These are phyloP conservation scores for Gibbula magus DNA, from an alignment of 2,888 invertebrate species.

Conservation along the genomic window DNA sequence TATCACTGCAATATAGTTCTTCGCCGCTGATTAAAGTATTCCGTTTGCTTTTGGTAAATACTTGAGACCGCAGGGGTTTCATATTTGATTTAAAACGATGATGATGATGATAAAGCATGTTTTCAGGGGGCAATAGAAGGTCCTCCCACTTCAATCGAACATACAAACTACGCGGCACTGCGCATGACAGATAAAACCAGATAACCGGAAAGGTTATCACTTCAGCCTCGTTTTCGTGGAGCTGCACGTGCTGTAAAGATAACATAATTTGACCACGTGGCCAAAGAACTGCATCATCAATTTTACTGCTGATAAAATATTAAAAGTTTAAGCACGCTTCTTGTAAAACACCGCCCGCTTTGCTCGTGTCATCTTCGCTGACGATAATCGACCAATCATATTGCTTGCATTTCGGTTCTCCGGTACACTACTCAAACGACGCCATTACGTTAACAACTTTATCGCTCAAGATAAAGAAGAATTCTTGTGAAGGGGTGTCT, in stretches of 20 bases:
- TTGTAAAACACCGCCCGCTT: background rate
- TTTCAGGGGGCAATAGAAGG: background rate
- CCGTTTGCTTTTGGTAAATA: background rate
- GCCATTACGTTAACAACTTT: background rate
- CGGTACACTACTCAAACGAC: background rate
- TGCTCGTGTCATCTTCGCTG: background rate
- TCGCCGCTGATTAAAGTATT: background rate
- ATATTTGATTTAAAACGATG: conserved; percentile 11
- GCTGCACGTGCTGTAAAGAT: conserved; percentile 17
- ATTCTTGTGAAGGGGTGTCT: background rate
- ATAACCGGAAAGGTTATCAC: conserved; percentile 1
- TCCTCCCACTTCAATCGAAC: background rate
- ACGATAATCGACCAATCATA: background rate
- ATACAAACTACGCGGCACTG: conserved; percentile 6
- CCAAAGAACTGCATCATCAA: background rate
- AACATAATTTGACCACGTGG: conserved; percentile 19
- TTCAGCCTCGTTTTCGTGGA: background rate
- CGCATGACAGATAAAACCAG: conserved; percentile 15
- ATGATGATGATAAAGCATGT: conserved; percentile 9
- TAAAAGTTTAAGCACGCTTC: background rate
- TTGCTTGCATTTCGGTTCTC: background rate
- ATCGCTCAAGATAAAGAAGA: background rate
- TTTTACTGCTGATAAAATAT: conserved; percentile 16
- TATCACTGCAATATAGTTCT: background rate
- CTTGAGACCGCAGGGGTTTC: conserved; percentile 10